Conservation (phyloP, 1,140 invertebrate species). For the Euwallacea fornicatus region DNA sequence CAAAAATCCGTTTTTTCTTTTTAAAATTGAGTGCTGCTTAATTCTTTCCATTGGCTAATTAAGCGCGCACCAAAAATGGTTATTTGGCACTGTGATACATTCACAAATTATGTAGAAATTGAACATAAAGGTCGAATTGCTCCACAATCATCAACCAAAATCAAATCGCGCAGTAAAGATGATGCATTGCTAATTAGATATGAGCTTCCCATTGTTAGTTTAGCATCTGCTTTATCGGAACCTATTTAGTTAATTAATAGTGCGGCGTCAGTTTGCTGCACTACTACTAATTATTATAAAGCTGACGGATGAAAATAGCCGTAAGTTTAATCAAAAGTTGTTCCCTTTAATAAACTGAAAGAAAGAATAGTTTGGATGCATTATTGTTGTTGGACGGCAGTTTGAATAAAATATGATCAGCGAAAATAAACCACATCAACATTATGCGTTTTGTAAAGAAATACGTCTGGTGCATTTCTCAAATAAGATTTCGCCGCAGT, state of each 20-base stretch:
- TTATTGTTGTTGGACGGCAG: not conserved
- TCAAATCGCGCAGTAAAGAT: not conserved
- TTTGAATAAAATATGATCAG: not conserved
- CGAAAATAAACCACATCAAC: slow-evolving; percentile 4
- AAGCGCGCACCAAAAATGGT: too few species aligned
- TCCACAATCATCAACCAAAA: not conserved
- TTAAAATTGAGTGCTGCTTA: too few species aligned
- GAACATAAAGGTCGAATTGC: not conserved
- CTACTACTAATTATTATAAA: not conserved
- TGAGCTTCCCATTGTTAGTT: not conserved
- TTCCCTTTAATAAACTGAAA: not conserved
- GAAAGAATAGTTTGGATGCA: not conserved
- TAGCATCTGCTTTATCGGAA: not conserved
- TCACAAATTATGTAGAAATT: too few species aligned
- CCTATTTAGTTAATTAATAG: not conserved
- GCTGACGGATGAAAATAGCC: not conserved
- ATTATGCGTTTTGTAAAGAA: slow-evolving; percentile 10
- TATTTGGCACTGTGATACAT: too few species aligned
- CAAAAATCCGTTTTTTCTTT: too few species aligned
- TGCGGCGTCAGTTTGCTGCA: not conserved
- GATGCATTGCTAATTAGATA: slow-evolving; percentile 3
- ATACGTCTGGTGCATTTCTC: slow-evolving; percentile 15
- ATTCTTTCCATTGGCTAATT: too few species aligned
- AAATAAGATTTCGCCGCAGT: slow-evolving; percentile 16
- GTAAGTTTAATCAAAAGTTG: not conserved